Percentiles rank a stretch among this genome's conserved stretches.
phyloP scores from a whole-genome alignment of 2,888 invertebrate genomes.

The Euproctis similis region DNA sequence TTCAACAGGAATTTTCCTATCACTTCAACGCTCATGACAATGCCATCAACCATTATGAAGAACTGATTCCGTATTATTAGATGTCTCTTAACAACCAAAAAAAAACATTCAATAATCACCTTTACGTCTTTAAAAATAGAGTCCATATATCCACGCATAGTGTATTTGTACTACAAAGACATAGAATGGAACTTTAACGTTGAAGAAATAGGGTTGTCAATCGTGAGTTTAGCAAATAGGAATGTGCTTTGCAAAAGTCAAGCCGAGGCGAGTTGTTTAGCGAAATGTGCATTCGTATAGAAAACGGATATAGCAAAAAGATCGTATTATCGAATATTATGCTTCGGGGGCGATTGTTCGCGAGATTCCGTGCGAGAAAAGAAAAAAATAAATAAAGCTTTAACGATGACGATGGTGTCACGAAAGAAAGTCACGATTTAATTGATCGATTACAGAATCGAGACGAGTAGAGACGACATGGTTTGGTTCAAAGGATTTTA shows the following conservation, averaged over 20 bases:
- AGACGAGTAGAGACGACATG: conserved; percentile 7
- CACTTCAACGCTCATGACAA: conserved; percentile 39
- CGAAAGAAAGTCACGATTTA: conserved; percentile 36
- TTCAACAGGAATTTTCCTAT: conserved; percentile 38
- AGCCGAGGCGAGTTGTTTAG: conserved; percentile 40
- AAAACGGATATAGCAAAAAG: conserved; percentile 51
- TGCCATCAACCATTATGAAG: conserved; percentile 55
- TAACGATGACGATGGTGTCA: conserved; percentile 21
- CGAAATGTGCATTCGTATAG: conserved; percentile 67
- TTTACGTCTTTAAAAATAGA: conserved; percentile 11
- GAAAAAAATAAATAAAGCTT: too few relatives aligned
- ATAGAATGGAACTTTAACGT: conserved; percentile 7
- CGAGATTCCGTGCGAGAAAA: conserved; percentile 49
- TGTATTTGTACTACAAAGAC: not conserved
- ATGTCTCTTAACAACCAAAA: conserved; percentile 30
- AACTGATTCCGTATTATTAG: conserved; percentile 56
- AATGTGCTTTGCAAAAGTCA: conserved; percentile 35
- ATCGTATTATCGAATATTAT: conserved; percentile 50
- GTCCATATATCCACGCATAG: conserved; percentile 11
- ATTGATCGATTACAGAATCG: conserved; percentile 48
- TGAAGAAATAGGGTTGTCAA: conserved; percentile 6
- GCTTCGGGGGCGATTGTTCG: conserved; percentile 47
- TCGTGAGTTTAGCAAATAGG: too few relatives aligned
- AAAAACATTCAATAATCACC: conserved; percentile 25
- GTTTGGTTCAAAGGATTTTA: too few relatives aligned